Evolutionary conservation across 2,888 invertebrate species (phyloP), one percentile per base, ranked within the genome.

Genomic region (Pachliopta kotzebuea): DNA sequence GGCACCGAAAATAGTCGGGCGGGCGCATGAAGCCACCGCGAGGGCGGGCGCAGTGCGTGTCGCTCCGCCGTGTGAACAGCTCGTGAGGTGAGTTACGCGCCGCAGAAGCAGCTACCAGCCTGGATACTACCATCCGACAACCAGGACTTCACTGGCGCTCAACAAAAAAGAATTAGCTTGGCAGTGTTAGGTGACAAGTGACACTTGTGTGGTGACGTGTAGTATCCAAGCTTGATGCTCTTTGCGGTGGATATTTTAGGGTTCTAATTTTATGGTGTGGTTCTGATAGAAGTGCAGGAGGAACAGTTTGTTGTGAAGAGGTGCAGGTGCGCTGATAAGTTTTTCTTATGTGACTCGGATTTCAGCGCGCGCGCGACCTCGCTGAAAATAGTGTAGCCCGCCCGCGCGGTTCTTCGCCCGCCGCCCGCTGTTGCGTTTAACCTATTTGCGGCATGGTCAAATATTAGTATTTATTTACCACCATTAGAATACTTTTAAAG

Each of bases 41-140:
- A 79, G 85, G 84, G 84, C 83, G 84, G 84, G 83, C 81, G 85
- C 90, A 90, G 90, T 91, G 90, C 90, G 90, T 85, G 91, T 85
- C 91, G 91, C 91, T 91, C 91, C 91, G 91, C 91, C 91, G 90
- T 87, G 84, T 85, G 86, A 90, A 90, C 82, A 90, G 86, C 90
- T 86, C 90, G 90, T 85, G 81, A 85, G 86, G 84, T 88, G 90
- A 90, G 90, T 90, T 86, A 74, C 69, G 72, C 72, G 73, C 71
- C 67, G 72, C 74, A 71, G 73, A 72, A 73, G 74, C 71, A 71
- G 70, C 71, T 71, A 69, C 77, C 76, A 79, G 82, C 76, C 81
- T 83, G 85, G 84, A 84, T 85, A 85, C 85, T 71, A 67, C 70
- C 69, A 63, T 21, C 67, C 66, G 69, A 65, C 11, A 63, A 65